Base-by-base conservation (phyloP, 1,140 invertebrate genomes). In the Hyposmocoma kahamanoa region DNA sequence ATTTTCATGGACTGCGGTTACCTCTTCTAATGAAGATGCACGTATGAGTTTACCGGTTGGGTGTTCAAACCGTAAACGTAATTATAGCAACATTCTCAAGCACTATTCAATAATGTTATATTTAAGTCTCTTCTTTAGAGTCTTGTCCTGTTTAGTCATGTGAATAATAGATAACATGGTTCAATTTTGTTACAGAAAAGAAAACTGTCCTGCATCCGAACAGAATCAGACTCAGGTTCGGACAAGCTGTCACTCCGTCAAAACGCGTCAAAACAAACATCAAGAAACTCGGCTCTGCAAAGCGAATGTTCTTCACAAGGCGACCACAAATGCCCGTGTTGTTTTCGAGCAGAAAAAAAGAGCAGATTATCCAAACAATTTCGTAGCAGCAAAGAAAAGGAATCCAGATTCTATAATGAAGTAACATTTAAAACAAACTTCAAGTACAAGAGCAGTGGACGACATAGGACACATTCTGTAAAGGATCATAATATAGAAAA, bases 401-500 rank as follows among this genome's bases (percentile, higher is more conserved):
- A 72, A 49, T 85, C 67, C 1, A 67, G 53, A 42, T 72, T 75
- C 50, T 81, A 72, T 46, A 80, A 72, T 50, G 70, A 82, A 47
- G 47, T 87, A 34, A 69, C 87, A 17, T 81, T 86, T 67, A 85
- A 76, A 75, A 76, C 67, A 41, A 88, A 70, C 46, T 75, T 55
- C 47, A 78, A 62, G 50, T 84, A 68, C 47, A 81, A 65, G 30
- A 70, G 41, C 21, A 73, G 72, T 10, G 66, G 19, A 28, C 70
- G 65, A 22, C 46, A 83, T 51, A 65, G 86, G 64, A 71, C 83
- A 49, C 75, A 74, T 61, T 85, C 82, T 0, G 49, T 76, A 6
- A 77, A 75, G 65, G 61, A 87, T 48, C 38, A 87, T 57, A 46
- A 87, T 56, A 46, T 87, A 59, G 70, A 86, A 54, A 76, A 88